phyloP scores from a whole-genome alignment of 2,797 vertebrate species.

The Arnoldichthys spilopterus region DNA sequence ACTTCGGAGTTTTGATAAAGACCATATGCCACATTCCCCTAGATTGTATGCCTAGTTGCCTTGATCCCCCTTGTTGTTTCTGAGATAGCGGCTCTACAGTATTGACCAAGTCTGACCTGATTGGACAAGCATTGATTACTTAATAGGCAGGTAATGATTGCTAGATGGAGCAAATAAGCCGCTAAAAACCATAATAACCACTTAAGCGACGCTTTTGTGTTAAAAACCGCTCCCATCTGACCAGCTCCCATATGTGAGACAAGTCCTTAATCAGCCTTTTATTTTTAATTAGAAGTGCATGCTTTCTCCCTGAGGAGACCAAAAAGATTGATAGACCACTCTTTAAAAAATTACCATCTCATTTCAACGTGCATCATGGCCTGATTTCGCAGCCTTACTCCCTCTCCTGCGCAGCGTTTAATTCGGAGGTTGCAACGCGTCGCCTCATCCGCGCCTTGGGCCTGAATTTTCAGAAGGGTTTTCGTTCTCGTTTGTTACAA shows the following conservation, averaged over 20 bases:
- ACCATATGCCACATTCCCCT: too few relatives aligned
- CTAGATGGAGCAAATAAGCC: constrained; percentile 2
- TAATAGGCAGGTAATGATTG: constrained; percentile 30
- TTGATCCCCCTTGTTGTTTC: neutral
- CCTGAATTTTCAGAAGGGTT: neutral
- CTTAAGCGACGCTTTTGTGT: constrained; percentile 8
- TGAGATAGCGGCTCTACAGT: neutral
- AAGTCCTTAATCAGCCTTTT: constrained; percentile 31
- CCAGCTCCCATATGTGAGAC: constrained; percentile 9
- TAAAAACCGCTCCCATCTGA: constrained; percentile 30
- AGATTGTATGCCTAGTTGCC: neutral
- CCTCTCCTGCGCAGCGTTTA: neutral
- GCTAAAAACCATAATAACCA: constrained; percentile 4
- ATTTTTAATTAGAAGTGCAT: constrained; percentile 39
- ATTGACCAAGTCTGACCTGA: neutral
- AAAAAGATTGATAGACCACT: neutral
- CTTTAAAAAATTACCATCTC: neutral
- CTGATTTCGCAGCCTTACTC: neutral
- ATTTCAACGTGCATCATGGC: neutral
- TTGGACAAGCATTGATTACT: constrained; percentile 3
- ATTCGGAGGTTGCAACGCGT: neutral
- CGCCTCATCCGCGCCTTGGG: constrained; percentile 7
- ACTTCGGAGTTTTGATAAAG: too few relatives aligned
- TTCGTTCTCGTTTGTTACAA: constrained; percentile 10
- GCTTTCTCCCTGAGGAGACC: constrained; percentile 5